Base-by-base conservation (phyloP, 2,797 vertebrate species). In the Mus spretus region DNA sequence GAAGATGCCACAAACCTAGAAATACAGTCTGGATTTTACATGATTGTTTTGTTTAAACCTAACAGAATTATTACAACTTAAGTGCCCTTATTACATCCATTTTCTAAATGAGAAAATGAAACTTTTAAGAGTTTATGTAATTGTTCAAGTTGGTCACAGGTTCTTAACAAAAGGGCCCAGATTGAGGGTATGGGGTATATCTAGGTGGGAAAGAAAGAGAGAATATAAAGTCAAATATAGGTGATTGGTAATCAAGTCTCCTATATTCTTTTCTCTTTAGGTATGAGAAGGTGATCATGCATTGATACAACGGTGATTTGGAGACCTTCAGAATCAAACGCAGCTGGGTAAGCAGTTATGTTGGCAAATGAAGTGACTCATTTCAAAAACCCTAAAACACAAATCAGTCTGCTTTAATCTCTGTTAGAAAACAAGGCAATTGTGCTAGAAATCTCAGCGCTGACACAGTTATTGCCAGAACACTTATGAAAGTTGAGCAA, bases 391-490 rank as follows among this genome's bases (percentile, higher is more conserved):
- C 20, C 86, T 81, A 91, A 93, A 92, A 75, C 5, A 61, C 24
- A 89, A 24, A 84, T 82, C 31, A 95, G 26, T 89, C 89, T 96
- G 3, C 90, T 94, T 86, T 84, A 34, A 95, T 31, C 88, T 83
- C 84, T 93, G 44, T 65, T 96, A 96, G 93, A 90, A 96, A 93
- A 94, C 91, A 97, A 77, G 97, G 20, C 15, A 79, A 92, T 96
- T 96, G 34, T 93, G 3, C 79, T 0, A 0, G 44, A 83, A 96
- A 94, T 85, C 40, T 89, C 86, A 10, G n/a, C 96, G 89, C 84
- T 97, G 96, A 97, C 96, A 95, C 82, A 96, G 79, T n/a, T 97
- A 84, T 95, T 84, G 31, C n/a, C 77, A 94, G 67, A 87, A 82
- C 96, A 94, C 97, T 97, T 97, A 96, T 94, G 50, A 95, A 96